Evolutionary conservation across 2,113 vertebrate species (phyloP).

Genomic region (Alces alces): DNA sequence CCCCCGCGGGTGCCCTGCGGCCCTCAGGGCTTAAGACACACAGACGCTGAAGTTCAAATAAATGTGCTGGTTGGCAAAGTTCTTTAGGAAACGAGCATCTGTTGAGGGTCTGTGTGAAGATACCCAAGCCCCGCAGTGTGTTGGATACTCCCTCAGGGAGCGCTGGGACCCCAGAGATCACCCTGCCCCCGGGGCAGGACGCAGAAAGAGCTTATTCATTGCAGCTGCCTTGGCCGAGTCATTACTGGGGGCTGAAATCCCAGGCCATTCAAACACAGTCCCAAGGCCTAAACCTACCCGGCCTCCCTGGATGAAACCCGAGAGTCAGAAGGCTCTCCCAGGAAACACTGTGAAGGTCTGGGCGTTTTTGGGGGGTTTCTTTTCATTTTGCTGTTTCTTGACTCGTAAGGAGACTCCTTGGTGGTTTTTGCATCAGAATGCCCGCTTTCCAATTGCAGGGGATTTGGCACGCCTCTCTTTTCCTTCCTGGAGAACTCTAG

Average conservation of each 20-base stretch:
- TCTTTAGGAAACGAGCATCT: fast-evolving
- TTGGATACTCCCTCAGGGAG: neutral
- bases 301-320: fast-evolving
- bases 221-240: fast-evolving
- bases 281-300: fast-evolving
- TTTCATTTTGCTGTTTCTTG: neutral
- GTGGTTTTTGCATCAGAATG: neutral
- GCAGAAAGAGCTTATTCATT: neutral
- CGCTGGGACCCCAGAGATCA: neutral
- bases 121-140: neutral
- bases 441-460: fast-evolving
- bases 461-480: too few relatives aligned
- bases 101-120: neutral
- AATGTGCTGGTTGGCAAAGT: fast-evolving
- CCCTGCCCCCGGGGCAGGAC: fast-evolving
- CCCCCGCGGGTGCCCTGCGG: fast-evolving
- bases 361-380: fast-evolving
- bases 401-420: fast-evolving
- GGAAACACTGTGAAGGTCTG: neutral
- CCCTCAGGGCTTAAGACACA: fast-evolving
- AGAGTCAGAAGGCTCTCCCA: fast-evolving
- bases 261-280: neutral
- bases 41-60: neutral
- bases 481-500: neutral
- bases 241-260: fast-evolving